Evolutionary conservation across 1,140 invertebrate species (phyloP).

Genomic region (Anadara kagoshimensis): DNA sequence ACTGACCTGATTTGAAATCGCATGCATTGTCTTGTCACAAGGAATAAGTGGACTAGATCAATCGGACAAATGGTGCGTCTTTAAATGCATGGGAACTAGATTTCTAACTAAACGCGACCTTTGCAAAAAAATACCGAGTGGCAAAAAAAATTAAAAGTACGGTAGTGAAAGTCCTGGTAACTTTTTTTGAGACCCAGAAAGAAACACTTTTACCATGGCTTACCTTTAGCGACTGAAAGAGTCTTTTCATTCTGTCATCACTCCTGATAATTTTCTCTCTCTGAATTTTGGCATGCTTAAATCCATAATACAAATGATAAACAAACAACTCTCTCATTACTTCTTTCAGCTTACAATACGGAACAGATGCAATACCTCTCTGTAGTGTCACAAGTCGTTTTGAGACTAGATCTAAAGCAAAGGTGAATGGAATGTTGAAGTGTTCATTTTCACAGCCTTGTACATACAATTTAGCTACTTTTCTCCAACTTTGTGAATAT

Average conservation of each 20-base stretch:
- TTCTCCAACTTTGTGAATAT: constrained; percentile 15
- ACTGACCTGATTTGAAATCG: too few relatives aligned
- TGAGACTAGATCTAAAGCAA: constrained; percentile 35
- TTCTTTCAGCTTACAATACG: constrained; percentile 34
- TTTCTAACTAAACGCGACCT: too few relatives aligned
- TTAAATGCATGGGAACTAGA: too few relatives aligned
- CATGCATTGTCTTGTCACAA: too few relatives aligned
- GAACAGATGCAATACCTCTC: constrained; percentile 45
- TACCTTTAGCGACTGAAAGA: constrained; percentile 38
- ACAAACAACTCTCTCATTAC: constrained; percentile 39
- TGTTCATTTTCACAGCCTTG: constrained; percentile 8
- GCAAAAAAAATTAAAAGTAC: too few relatives aligned
- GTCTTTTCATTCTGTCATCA: constrained; percentile 37
- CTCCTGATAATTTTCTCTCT: not conserved
- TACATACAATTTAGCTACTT: constrained; percentile 37
- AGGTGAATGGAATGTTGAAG: constrained; percentile 47
- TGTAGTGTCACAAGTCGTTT: constrained; percentile 46
- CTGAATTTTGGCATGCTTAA: constrained; percentile 18
- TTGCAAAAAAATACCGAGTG: too few relatives aligned
- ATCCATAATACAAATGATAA: constrained; percentile 23
- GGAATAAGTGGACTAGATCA: too few relatives aligned
- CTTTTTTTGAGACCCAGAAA: too few relatives aligned
- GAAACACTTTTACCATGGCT: not conserved
- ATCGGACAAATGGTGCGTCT: too few relatives aligned
- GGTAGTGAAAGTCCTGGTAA: too few relatives aligned